Base-by-base conservation (phyloP, 1,140 invertebrate species). In the Conopomorpha cramerella region DNA sequence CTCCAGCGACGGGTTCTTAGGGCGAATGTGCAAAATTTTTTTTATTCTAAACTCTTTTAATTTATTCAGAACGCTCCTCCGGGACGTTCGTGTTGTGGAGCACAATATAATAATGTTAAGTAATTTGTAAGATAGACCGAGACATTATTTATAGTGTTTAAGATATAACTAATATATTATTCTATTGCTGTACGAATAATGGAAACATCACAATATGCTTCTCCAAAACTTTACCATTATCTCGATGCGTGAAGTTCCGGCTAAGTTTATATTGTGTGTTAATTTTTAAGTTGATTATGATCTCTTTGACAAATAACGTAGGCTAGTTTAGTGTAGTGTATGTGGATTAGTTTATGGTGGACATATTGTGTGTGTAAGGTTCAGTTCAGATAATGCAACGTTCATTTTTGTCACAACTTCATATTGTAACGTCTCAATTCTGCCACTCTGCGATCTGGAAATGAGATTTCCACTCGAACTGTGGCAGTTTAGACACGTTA, bases 221-320 rank as follows among this genome's bases (percentile, higher is more conserved):
- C 15, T 8, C 23, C 18, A 13, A 13, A 18, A 10, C 15, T 10
- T 11, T 18, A 19, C n/a, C 34, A 23, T 35, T 18, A 18, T 3
- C 7, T 15, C 6, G 19, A 28, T 12, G 6, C 8, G n/a, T 19
- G 26, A 12, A 34, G 28, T 17, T 30, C 17, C 13, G 32, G 39
- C 39, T 32, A 54, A 56, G 57, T 58, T 55, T 49, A 55, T 52
- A 59, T 61, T 66, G 66, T 67, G 59, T 63, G 58, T 54, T 65
- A 64, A 52, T 16, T 51, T 64, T 36, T 74, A 74, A 74, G 70
- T 62, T 68, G 65, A 64, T 66, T 70, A 71, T 74, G 70, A 74
- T 74, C 70, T 74, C 70, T 68, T 72, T 68, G 54, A 62, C 55
- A 60, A 49, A 40, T 66, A 60, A 56, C 59, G 61, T 67, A 68